Evolutionary conservation across 2,888 invertebrate genomes (phyloP).

Genomic region (Abrostola tripartita): DNA sequence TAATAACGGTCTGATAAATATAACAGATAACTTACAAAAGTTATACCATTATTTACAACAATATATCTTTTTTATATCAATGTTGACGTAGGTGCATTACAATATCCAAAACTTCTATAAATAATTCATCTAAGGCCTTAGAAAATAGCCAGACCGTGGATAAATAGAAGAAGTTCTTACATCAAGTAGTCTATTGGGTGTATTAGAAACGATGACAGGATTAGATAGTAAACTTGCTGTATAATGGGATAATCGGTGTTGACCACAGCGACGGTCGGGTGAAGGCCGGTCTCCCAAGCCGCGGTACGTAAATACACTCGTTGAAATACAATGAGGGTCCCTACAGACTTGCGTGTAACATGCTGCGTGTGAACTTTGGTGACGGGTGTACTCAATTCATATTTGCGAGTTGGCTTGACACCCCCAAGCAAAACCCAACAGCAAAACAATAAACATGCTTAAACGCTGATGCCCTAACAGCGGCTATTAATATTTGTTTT

Average conservation of each 20-base stretch:
- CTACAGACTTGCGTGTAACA: conserved; percentile 19
- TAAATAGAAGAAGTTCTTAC: not conserved
- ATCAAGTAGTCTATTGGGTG: conserved; percentile 12
- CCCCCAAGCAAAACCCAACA: no score
- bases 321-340: conserved; percentile 25
- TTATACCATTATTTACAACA: no score
- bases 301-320: conserved; percentile 51
- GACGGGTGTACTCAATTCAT: not conserved
- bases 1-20: no score
- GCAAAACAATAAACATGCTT: no score
- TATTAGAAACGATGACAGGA: conserved; percentile 47
- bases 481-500: no score
- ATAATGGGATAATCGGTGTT: conserved; percentile 69
- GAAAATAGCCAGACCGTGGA: not conserved
- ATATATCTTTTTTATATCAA: no score
- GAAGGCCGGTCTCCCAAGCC: conserved; percentile 66
- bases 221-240: conserved; percentile 53
- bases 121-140: not conserved
- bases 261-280: conserved; percentile 61
- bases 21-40: no score
- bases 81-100: no score
- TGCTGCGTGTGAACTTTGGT: not conserved
- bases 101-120: not conserved
- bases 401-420: no score
- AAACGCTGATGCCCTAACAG: no score